A percentile compares a stretch with the other conserved stretches of the same genome.
Evolutionary conservation across 2,888 invertebrate species (phyloP).

Genomic region (Aphrophora alni): DNA sequence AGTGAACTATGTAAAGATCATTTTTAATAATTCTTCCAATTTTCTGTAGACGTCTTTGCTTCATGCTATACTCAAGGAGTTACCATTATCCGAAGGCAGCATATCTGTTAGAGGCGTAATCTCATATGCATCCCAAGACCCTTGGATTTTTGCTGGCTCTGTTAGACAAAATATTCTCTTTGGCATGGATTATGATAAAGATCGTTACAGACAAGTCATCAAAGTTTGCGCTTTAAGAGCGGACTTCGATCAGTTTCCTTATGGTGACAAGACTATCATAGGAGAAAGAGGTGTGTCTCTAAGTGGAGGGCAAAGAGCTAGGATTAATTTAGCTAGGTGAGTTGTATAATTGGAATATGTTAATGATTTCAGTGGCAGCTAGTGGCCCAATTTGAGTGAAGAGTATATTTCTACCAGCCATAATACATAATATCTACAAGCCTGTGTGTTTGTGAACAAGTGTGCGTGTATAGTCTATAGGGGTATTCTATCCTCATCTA

Average conservation of each 20-base stretch:
- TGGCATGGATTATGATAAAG: slow-evolving; percentile 75
- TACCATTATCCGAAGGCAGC: slow-evolving; percentile 71
- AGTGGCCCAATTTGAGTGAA: too few species aligned
- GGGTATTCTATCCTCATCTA: too few species aligned
- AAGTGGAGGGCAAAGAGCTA: slow-evolving; percentile 89
- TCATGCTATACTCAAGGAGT: slow-evolving; percentile 78
- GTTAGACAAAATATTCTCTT: slow-evolving; percentile 93
- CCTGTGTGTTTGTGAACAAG: too few species aligned
- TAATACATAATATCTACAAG: too few species aligned
- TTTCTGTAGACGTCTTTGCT: slow-evolving; percentile 67
- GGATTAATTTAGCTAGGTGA: slow-evolving; percentile 62
- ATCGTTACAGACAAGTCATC: slow-evolving; percentile 70
- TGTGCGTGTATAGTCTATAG: too few species aligned
- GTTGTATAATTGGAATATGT: too few species aligned
- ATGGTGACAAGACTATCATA: slow-evolving; percentile 82
- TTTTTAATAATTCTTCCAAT: too few species aligned
- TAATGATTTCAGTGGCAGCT: too few species aligned
- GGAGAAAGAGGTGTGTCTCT: slow-evolving; percentile 86
- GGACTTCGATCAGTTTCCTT: slow-evolving; percentile 78
- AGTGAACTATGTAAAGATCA: too few species aligned
- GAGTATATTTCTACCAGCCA: too few species aligned
- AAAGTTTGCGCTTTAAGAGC: slow-evolving; percentile 73
- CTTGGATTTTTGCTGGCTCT: slow-evolving; percentile 85
- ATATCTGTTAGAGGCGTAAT: slow-evolving; percentile 71
- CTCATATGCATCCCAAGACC: slow-evolving; percentile 85